Percentiles rank a stretch among this genome's conserved stretches.
Evolutionary conservation across 2,888 invertebrate genomes (phyloP).

Genomic region (Lamellibrachia satsuma): DNA sequence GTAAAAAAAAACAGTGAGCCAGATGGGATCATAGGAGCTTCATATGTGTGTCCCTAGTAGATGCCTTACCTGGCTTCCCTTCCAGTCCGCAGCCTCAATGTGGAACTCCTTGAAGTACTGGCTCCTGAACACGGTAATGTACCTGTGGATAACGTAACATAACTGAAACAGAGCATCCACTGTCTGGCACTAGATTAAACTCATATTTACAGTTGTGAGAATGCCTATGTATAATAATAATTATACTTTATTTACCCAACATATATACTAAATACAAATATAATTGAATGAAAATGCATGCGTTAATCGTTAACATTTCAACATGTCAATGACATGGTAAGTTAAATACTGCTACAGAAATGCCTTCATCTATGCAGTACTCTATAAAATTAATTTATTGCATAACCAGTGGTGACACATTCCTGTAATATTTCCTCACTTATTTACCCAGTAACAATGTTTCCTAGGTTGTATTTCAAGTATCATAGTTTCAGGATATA

Average conservation of each 20-base stretch:
- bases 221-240: background rate
- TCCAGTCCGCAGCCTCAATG: slow-evolving; percentile 64
- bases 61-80: slow-evolving; percentile 58
- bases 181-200: background rate
- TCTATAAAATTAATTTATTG: too few relatives aligned
- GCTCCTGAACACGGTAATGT: slow-evolving; percentile 61
- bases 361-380: background rate
- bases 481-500: background rate
- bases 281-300: background rate
- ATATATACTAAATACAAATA: too few relatives aligned
- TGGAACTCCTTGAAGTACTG: slow-evolving; percentile 58
- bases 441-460: background rate
- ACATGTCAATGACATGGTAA: background rate
- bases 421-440: background rate
- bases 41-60: background rate
- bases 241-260: too few relatives aligned
- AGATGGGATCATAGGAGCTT: background rate
- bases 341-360: background rate
- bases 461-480: background rate
- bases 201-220: background rate
- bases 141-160: slow-evolving; percentile 42
- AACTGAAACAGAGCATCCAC: background rate
- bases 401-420: too few relatives aligned
- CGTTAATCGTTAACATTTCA: background rate
- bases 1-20: background rate